Percentiles rank a stretch among this genome's conserved stretches.
Conservation (phyloP, 37 sponge, comb jelly and placozoan genomes). For the Halichondria panicea region DNA sequence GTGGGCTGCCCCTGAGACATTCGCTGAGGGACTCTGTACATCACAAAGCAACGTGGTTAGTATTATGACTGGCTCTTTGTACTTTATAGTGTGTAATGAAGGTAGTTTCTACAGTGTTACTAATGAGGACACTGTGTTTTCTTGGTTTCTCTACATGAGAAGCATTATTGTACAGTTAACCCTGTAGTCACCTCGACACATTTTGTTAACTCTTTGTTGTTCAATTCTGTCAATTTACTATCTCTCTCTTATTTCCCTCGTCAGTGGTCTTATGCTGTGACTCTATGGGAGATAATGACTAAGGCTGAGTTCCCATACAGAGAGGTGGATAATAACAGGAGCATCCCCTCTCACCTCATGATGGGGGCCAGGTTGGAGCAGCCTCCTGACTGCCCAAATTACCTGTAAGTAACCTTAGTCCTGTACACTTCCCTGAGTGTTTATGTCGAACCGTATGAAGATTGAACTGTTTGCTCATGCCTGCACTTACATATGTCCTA, state of each 20-base stretch:
- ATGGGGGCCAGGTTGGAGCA: constrained; percentile 40
- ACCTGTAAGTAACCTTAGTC: constrained; percentile 39
- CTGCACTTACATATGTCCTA: neutral
- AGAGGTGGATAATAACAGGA: constrained; percentile 48
- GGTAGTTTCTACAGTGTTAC: too few relatives aligned
- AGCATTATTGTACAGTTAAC: neutral
- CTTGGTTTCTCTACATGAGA: neutral
- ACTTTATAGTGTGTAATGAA: too few relatives aligned
- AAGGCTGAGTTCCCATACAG: constrained; percentile 59
- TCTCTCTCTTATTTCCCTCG: neutral
- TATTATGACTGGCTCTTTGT: neutral
- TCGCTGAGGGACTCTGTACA: constrained; percentile 69
- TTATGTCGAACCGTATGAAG: neutral
- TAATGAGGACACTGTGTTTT: neutral
- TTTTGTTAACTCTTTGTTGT: neutral
- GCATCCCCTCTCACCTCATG: constrained; percentile 62
- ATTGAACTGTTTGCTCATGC: neutral
- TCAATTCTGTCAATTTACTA: neutral
- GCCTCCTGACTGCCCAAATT: constrained; percentile 53
- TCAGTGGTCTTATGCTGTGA: constrained; percentile 80
- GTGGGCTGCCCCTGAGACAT: constrained; percentile 81
- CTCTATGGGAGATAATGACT: constrained; percentile 65
- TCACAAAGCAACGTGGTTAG: constrained; percentile 79
- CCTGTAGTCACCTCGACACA: neutral
- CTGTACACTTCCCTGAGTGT: neutral